Percentiles rank a stretch among this genome's conserved stretches.
Conservation (phyloP, 2,113 vertebrate species). For the Antechinus flavipes region DNA sequence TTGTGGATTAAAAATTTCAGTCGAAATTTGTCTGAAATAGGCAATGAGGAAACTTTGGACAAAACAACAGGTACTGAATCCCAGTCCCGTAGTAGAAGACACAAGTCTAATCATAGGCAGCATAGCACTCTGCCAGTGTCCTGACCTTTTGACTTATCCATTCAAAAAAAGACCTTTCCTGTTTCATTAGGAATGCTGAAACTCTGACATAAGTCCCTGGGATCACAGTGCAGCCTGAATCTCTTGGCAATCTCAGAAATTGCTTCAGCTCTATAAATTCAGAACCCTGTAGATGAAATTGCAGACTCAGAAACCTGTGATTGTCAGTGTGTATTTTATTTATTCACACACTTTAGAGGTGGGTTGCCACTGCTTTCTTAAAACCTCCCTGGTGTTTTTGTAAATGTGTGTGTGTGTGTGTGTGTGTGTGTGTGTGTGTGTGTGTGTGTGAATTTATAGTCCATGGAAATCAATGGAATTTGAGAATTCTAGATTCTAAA, state of each 20-base stretch:
- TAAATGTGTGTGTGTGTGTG: not conserved
- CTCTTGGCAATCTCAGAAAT: not conserved
- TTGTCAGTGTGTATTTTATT: not conserved
- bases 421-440: not conserved
- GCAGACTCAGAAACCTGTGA: not conserved
- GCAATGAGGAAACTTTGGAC: not conserved
- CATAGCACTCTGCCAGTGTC: too few species aligned
- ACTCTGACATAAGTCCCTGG: fast-evolving
- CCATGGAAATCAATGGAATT: not conserved
- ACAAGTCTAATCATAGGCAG: not conserved
- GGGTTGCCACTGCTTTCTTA: not conserved
- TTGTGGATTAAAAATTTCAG: not conserved
- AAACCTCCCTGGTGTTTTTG: not conserved
- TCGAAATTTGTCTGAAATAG: not conserved
- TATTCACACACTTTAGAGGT: fast-evolving
- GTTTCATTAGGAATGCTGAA: not conserved
- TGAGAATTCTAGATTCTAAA: not conserved
- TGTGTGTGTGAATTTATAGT: not conserved
- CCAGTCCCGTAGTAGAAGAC: not conserved
- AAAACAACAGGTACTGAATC: not conserved
- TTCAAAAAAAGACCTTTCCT: not conserved
- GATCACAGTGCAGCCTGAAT: fast-evolving
- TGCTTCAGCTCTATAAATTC: not conserved
- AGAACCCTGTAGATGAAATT: not conserved
- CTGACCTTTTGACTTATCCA: not conserved